Percentiles rank a stretch among this genome's conserved stretches.
These are phyloP conservation scores for Amia ocellicauda DNA, from an alignment of 2,113 vertebrate species.

Conservation along the genomic window DNA sequence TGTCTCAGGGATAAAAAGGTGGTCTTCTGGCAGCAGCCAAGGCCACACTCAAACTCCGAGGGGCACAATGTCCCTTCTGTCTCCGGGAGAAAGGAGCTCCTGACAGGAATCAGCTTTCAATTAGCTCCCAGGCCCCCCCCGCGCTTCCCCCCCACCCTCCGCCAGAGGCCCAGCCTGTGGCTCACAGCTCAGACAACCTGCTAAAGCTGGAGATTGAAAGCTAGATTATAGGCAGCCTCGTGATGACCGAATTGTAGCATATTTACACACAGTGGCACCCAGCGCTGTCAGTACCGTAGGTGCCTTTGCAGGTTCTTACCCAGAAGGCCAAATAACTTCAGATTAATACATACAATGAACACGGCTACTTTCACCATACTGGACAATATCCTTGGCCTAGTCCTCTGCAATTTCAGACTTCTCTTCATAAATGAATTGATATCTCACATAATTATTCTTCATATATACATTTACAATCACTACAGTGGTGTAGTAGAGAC, in stretches of 20 bases:
- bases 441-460: no score
- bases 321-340: slow-evolving; percentile 1
- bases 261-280: slow-evolving; percentile 47
- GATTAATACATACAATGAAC: slow-evolving; percentile 21
- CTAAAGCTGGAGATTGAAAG: slow-evolving; percentile 43
- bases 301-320: background rate
- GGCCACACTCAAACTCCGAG: slow-evolving; percentile 55
- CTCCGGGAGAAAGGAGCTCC: slow-evolving; percentile 63
- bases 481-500: no score
- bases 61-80: slow-evolving; percentile 70
- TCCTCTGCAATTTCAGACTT: slow-evolving; percentile 19
- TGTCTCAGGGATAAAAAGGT: slow-evolving; percentile 66
- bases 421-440: slow-evolving; percentile 10
- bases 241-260: slow-evolving; percentile 54
- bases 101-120: slow-evolving; percentile 77
- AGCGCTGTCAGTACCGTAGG: background rate
- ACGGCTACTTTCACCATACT: slow-evolving; percentile 11
- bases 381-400: slow-evolving; percentile 7
- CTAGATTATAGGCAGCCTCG: slow-evolving; percentile 45
- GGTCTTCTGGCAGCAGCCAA: slow-evolving; percentile 57
- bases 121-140: slow-evolving; percentile 57
- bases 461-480: no score
- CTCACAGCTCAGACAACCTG: slow-evolving; percentile 45
- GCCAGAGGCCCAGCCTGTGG: slow-evolving; percentile 46
- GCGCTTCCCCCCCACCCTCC: slow-evolving; percentile 20